Percentiles rank a stretch among this genome's conserved stretches.
These are phyloP conservation scores for Pachyseris speciosa DNA, from an alignment of 64 coral and sea anemone genomes.

Conservation along the genomic window DNA sequence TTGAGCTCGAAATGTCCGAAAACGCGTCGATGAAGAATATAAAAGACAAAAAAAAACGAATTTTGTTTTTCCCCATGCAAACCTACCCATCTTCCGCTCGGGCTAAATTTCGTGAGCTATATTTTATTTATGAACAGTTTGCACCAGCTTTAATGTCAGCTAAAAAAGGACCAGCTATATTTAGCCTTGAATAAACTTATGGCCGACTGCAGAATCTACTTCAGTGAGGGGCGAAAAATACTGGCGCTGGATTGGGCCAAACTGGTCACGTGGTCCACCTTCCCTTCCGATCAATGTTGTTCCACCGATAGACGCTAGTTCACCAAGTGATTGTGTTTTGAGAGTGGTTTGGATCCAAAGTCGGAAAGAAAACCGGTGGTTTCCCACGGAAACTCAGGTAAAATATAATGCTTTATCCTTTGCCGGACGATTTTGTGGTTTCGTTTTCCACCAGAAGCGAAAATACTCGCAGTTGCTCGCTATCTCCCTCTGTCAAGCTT, in stretches of 20 bases:
- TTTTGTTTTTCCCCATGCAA: too few species aligned
- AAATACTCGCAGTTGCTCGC: background rate
- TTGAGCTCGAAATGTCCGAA: too few species aligned
- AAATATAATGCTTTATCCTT: background rate
- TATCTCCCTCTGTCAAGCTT: background rate
- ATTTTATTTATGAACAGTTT: constrained; percentile 17
- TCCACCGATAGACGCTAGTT: constrained; percentile 4
- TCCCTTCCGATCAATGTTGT: constrained; percentile 56
- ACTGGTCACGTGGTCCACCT: background rate
- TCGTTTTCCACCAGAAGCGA: background rate
- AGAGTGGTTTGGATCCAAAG: background rate
- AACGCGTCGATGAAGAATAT: too few species aligned
- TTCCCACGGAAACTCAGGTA: constrained; percentile 22
- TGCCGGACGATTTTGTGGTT: background rate
- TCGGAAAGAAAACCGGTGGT: background rate
- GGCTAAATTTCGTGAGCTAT: background rate
- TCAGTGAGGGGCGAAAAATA: background rate
- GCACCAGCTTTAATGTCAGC: background rate
- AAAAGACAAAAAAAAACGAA: too few species aligned
- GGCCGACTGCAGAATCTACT: background rate
- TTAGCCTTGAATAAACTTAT: constrained; percentile 39
- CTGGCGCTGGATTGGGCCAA: constrained; percentile 20
- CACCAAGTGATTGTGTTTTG: constrained; percentile 10
- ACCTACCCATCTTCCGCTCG: background rate
- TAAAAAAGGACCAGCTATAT: constrained; percentile 41